phyloP scores from a whole-genome alignment of 2,888 invertebrate genomes.

The Athalia cordata region DNA sequence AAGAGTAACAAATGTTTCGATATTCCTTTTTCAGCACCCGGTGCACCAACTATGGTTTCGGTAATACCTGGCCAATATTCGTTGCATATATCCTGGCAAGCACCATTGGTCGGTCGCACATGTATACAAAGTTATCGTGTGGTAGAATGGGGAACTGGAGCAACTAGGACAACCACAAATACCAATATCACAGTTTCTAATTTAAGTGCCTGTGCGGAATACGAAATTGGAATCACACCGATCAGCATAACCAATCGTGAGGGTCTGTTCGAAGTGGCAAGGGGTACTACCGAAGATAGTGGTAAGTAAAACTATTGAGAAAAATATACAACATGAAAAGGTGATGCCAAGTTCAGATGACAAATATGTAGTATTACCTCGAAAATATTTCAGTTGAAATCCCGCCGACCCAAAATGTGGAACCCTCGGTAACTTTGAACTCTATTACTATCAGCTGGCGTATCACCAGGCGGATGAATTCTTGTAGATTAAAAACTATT shows the following conservation, averaged over 20 bases:
- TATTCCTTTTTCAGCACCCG: conserved; percentile 53
- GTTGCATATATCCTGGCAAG: conserved; percentile 57
- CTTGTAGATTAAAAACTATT: conserved; percentile 56
- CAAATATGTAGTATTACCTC: conserved; percentile 12
- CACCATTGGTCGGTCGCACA: conserved; percentile 55
- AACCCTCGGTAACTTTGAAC: conserved; percentile 39
- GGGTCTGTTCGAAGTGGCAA: conserved; percentile 37
- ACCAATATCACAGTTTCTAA: conserved; percentile 52
- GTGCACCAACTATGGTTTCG: conserved; percentile 50
- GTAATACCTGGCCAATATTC: conserved; percentile 52
- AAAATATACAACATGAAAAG: not conserved
- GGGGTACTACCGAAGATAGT: conserved; percentile 19
- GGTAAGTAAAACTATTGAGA: conserved; percentile 2
- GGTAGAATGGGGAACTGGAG: conserved; percentile 45
- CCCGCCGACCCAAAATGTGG: conserved; percentile 48
- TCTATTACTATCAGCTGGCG: conserved; percentile 58
- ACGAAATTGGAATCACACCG: conserved; percentile 56
- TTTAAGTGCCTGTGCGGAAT: conserved; percentile 59
- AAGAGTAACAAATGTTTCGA: conserved; percentile 9
- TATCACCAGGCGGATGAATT: conserved; percentile 54
- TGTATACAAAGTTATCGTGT: conserved; percentile 61
- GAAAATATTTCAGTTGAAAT: conserved; percentile 52
- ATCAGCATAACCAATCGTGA: conserved; percentile 53
- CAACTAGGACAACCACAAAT: conserved; percentile 35
- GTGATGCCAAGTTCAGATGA: conserved; percentile 11